Conservation (phyloP, 92 coral and sea anemone genomes). For the Epizoanthus ramosus region DNA sequence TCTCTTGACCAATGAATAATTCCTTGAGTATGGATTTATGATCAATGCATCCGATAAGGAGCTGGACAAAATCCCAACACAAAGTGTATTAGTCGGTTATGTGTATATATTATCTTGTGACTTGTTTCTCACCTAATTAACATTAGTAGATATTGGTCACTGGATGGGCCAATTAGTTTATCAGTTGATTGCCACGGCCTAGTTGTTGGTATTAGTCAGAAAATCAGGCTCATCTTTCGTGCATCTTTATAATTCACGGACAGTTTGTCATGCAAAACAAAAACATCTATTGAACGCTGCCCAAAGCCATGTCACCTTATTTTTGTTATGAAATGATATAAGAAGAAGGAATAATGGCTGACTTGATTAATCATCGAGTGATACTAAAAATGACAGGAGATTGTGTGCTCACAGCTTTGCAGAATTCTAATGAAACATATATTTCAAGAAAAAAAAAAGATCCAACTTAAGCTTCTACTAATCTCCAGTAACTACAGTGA, state of each 20-base stretch:
- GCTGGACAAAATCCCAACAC: not conserved
- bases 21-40: not conserved
- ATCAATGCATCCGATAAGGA: not conserved
- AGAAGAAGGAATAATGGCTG: too few species aligned
- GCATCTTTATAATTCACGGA: not conserved
- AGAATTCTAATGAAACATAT: too few species aligned
- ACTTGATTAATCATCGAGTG: too few species aligned
- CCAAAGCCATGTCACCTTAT: too few species aligned
- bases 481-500: too few species aligned
- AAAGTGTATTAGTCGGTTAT: not conserved
- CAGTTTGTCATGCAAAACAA: not conserved
- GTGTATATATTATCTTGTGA: not conserved
- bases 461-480: too few species aligned
- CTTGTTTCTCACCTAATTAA: constrained; percentile 10
- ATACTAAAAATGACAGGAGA: too few species aligned
- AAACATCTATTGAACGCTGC: too few species aligned
- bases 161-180: not conserved
- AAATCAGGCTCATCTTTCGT: not conserved
- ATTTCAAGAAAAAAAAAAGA: too few species aligned
- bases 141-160: not conserved
- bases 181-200: not conserved
- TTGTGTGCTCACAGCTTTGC: too few species aligned
- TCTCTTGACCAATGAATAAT: not conserved
- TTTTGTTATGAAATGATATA: too few species aligned
- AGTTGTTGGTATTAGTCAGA: not conserved